Conservation (phyloP, 2,113 vertebrate genomes). For the Taxidea taxus region DNA sequence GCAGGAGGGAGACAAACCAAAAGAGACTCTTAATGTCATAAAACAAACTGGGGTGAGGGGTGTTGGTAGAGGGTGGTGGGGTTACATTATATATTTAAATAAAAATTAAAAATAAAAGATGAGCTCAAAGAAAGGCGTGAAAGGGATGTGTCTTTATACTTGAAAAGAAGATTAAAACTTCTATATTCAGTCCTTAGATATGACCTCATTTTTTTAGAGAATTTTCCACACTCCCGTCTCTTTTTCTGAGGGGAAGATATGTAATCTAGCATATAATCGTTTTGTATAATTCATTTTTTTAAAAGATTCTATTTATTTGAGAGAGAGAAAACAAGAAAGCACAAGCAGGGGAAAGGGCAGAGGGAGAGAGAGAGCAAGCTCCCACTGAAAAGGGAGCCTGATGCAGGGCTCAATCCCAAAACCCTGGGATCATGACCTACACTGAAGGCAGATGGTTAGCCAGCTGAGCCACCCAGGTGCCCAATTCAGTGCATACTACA, state of each 20-base stretch:
- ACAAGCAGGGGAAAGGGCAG: neutral
- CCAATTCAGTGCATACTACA: neutral
- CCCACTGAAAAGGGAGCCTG: neutral
- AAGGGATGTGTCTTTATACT: neutral
- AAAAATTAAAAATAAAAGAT: too few relatives aligned
- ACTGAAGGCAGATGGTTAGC: neutral
- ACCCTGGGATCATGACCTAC: too few relatives aligned
- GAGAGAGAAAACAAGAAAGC: neutral
- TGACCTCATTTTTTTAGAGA: neutral
- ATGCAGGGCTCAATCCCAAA: neutral
- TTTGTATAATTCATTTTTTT: neutral
- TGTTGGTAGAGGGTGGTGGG: too few relatives aligned
- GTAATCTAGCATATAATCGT: neutral
- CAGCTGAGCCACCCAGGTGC: neutral
- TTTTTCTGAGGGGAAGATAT: neutral
- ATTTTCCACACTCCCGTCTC: neutral
- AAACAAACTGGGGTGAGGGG: too few relatives aligned
- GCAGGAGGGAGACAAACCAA: too few relatives aligned
- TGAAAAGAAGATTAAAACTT: constrained; percentile 2
- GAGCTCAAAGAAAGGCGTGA: neutral
- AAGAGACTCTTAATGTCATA: too few relatives aligned
- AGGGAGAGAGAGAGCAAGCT: neutral
- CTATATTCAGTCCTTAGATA: neutral
- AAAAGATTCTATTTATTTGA: neutral
- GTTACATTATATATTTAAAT: too few relatives aligned